Evolutionary conservation across 2,113 vertebrate species (phyloP).

Genomic region (Spheniscus mendiculus): DNA sequence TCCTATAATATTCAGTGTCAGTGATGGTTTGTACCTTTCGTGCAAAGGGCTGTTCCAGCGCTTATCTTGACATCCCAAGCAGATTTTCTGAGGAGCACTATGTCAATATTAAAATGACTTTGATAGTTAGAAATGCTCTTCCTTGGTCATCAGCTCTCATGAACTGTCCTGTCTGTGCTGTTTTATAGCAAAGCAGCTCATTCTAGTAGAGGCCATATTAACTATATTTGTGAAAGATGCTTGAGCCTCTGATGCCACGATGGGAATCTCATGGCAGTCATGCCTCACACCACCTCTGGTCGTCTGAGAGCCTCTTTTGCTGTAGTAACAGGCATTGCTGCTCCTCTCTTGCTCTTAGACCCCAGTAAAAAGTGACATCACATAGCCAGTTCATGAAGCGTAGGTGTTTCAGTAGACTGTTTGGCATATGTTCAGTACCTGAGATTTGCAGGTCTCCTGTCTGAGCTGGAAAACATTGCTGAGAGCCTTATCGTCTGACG

Average conservation of each 20-base stretch:
- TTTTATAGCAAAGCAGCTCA: neutral
- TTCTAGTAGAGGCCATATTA: neutral
- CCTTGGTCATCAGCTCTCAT: neutral
- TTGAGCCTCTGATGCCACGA: neutral
- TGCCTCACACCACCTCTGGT: neutral
- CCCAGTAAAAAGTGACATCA: accelerated
- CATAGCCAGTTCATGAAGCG: neutral
- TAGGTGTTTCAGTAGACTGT: neutral
- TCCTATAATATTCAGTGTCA: neutral
- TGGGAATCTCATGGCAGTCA: neutral
- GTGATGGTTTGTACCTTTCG: neutral
- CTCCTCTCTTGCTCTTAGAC: neutral
- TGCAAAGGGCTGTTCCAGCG: neutral
- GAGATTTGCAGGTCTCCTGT: neutral
- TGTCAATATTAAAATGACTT: neutral
- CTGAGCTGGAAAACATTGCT: neutral
- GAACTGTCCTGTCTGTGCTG: neutral
- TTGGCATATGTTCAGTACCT: neutral
- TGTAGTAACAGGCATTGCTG: neutral
- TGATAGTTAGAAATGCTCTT: neutral
- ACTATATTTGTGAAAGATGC: neutral
- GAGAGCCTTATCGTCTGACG: neutral
- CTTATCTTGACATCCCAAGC: neutral
- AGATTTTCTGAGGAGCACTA: neutral
- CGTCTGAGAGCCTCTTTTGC: neutral